phyloP scores from a whole-genome alignment of 2,113 vertebrate genomes.

The Elaphurus davidianus region DNA sequence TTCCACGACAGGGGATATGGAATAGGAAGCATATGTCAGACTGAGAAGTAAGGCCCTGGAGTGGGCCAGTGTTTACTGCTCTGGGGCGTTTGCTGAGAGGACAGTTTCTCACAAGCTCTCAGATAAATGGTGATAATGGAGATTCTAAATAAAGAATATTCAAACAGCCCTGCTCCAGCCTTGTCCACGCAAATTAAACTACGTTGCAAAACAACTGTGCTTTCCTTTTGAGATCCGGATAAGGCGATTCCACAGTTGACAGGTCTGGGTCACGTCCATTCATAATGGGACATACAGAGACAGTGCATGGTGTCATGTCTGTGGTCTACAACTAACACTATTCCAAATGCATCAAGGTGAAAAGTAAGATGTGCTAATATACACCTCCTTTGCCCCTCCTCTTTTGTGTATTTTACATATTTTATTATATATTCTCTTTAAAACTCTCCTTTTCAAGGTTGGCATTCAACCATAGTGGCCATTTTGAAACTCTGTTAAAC shows the following conservation, averaged over 20 bases:
- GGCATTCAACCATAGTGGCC: background rate
- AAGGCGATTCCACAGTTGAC: background rate
- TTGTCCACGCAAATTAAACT: background rate
- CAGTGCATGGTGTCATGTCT: background rate
- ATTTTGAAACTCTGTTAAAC: background rate
- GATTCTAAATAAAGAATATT: background rate
- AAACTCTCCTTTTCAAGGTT: background rate
- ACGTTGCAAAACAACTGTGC: background rate
- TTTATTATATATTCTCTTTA: background rate
- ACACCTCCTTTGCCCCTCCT: background rate
- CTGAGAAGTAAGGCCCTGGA: background rate
- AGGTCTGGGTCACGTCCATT: background rate
- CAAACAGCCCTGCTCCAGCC: background rate
- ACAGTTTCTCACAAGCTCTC: background rate
- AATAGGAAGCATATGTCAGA: background rate
- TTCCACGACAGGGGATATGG: background rate
- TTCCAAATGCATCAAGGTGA: background rate
- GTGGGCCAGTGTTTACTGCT: background rate
- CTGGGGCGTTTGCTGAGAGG: background rate
- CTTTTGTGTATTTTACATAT: background rate
- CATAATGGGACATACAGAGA: background rate
- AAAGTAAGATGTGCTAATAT: background rate
- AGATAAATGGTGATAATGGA: background rate
- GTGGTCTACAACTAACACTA: background rate
- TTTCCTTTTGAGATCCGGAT: background rate